Base-by-base conservation (phyloP, 2,113 vertebrate species). In the Sminthopsis crassicaudata region DNA sequence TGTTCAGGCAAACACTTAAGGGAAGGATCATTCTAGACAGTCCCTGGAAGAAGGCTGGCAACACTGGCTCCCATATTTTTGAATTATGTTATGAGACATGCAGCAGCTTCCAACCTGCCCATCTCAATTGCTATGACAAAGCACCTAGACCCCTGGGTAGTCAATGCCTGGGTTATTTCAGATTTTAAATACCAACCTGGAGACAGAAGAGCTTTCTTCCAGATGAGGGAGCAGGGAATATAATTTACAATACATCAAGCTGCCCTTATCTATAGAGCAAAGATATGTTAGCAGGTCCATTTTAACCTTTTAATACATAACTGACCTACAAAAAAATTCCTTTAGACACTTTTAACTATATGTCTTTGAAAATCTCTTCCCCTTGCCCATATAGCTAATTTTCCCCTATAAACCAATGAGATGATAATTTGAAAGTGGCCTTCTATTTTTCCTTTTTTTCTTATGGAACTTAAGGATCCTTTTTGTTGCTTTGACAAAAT, bases 321-420 rank as follows among this genome's bases (percentile, higher is more conserved):
- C 90, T 97, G 96, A 97, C 95, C 96, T 97, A 97, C 51, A 97
- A 94, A 98, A 98, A 97, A 95, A 97, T 51, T 94, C 51, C 90
- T 98, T 97, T 93, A 97, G 95, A 97, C 52, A 94, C 4, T 96
- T 95, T 95, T 95, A 96, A 98, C 76, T 76, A 92, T 89, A 96
- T 10, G 67, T 90, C 95, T 94, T 46, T 9, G 0, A 53, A 50
- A 50, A 55, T 92, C 95, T 98, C 53, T 94, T 98, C 16, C n/a
- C 67, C n/a, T 97, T 98, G 97, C 94, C 54, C 50, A 95, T 89
- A 92, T 95, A 97, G 95, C 93, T 97, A 97, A 89, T 93, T 97
- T 98, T 98, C 60, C 93, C 67, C 93, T 90, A 95, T 16, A 97
- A 97, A 92, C 93, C 84, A 92, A 97, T 89, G 67, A 91, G 98